Evolutionary conservation across 2,113 vertebrate species (phyloP).

Genomic region (Trematocara zebra): DNA sequence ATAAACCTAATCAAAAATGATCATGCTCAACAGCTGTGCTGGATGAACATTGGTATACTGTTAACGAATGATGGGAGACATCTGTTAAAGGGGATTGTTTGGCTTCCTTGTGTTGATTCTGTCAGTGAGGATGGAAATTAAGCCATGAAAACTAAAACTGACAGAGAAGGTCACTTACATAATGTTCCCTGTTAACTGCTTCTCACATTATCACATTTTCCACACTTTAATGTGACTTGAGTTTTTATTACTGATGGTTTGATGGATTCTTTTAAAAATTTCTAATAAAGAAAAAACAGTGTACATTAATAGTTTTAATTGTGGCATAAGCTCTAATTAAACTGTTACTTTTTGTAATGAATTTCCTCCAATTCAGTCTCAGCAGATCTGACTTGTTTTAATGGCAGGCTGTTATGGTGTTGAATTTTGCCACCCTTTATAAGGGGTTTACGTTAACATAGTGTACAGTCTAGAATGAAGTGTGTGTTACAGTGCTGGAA

Average conservation of each 20-base stretch:
- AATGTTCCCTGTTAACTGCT: background rate
- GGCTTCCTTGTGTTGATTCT: background rate
- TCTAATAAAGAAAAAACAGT: background rate
- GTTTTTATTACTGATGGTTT: background rate
- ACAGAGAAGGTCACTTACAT: constrained; percentile 7
- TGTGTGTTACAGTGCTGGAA: background rate
- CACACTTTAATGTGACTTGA: background rate
- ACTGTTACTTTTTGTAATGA: background rate
- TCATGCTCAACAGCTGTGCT: background rate
- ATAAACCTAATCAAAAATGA: background rate
- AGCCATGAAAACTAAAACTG: background rate
- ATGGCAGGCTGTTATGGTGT: background rate
- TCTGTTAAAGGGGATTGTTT: background rate
- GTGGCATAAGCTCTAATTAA: background rate
- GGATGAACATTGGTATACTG: background rate
- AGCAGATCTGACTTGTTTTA: background rate
- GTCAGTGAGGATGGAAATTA: background rate
- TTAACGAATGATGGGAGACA: background rate
- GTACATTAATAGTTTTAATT: background rate
- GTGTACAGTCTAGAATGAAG: background rate
- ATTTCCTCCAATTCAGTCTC: background rate
- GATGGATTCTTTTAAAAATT: background rate
- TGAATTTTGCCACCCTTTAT: background rate
- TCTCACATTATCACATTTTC: background rate
- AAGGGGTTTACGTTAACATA: background rate